Conservation (phyloP, 1,140 invertebrate species). For the Ruditapes philippinarum region DNA sequence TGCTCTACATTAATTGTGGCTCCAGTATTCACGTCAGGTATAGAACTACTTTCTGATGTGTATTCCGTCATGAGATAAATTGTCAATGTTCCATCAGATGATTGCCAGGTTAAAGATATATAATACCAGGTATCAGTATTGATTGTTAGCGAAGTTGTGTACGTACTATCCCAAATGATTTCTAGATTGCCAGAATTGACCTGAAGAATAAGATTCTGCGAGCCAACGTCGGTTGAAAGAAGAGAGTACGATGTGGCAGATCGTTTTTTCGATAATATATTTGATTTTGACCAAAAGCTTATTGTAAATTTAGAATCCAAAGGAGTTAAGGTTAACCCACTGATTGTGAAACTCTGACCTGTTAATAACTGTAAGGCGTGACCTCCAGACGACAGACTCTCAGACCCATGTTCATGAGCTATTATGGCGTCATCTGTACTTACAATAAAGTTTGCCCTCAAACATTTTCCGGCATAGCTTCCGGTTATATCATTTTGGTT, state of each 20-base stretch:
- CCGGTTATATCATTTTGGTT: conserved; percentile 15
- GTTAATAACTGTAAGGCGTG: conserved; percentile 4
- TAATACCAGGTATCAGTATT: conserved; percentile 42
- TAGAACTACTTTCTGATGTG: neutral
- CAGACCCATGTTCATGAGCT: conserved; percentile 3
- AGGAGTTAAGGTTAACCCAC: neutral
- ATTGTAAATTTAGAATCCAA: neutral
- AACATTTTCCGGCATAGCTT: conserved; percentile 40
- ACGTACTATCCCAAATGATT: neutral
- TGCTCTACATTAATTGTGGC: neutral
- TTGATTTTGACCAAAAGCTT: conserved; percentile 36
- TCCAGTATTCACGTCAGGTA: neutral
- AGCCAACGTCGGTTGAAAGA: neutral
- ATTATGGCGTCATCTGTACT: neutral
- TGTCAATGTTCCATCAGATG: neutral
- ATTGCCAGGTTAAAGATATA: conserved; percentile 30
- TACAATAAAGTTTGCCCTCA: neutral
- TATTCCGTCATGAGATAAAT: conserved; percentile 35
- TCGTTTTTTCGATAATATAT: conserved; percentile 17
- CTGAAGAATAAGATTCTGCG: neutral
- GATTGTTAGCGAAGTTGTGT: neutral
- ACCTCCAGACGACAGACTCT: conserved; percentile 43
- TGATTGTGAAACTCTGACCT: neutral
- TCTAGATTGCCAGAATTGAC: conserved; percentile 10
- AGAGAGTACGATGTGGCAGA: neutral